Evolutionary conservation across 1,140 invertebrate genomes (phyloP).

Genomic region (Tetragnatha versicolor): DNA sequence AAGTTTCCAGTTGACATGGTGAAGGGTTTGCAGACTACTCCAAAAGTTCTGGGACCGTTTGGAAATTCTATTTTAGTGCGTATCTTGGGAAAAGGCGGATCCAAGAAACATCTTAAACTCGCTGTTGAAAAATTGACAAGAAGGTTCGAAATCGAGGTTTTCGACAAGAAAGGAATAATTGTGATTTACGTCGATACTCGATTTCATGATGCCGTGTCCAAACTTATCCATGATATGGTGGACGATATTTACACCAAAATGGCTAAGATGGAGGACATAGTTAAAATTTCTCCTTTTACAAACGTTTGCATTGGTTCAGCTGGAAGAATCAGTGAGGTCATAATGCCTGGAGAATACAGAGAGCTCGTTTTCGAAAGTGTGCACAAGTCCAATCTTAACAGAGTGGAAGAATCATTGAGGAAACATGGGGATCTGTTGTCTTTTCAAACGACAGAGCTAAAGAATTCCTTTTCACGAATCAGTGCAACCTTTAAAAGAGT

Average conservation of each 20-base stretch:
- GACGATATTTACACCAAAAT: constrained; percentile 6
- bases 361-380: constrained; percentile 11
- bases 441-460: neutral
- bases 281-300: constrained; percentile 1
- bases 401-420: neutral
- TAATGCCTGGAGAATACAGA: constrained; percentile 51
- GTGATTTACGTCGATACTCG: constrained; percentile 9
- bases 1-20: neutral
- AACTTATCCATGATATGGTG: constrained; percentile 14
- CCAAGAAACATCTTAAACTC: constrained; percentile 4
- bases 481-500: constrained; percentile 20
- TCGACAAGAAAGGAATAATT: constrained; percentile 31
- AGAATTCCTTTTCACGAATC: neutral
- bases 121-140: constrained; percentile 18
- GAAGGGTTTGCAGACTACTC: constrained; percentile 7
- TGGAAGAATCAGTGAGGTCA: constrained; percentile 24
- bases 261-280: constrained; percentile 10
- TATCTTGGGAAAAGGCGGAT: constrained; percentile 13
- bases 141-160: constrained; percentile 25
- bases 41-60: constrained; percentile 36
- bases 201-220: constrained; percentile 10
- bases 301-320: constrained; percentile 17
- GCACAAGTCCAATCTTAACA: neutral
- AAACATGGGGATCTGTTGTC: neutral
- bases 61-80: constrained; percentile 8